Evolutionary conservation across 2,888 invertebrate species (phyloP).

Genomic region (Philopedon plagiatum): DNA sequence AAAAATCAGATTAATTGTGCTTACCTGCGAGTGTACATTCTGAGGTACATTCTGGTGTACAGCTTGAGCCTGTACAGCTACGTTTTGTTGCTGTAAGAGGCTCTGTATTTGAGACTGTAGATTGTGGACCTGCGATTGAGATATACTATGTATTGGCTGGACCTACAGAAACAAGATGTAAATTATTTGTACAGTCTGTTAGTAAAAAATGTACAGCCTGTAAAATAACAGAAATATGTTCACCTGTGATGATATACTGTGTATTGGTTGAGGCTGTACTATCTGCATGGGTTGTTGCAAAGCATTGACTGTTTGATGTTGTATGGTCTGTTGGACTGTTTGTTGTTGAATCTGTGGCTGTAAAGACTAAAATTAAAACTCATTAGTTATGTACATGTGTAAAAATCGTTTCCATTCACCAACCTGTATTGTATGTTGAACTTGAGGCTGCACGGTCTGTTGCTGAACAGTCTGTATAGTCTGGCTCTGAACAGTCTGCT

Average conservation of each 20-base stretch:
- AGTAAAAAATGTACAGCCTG: too few relatives aligned
- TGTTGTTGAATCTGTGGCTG: conserved; percentile 67
- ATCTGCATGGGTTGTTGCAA: conserved; percentile 66
- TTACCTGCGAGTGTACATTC: conserved; percentile 54
- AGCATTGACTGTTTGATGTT: conserved; percentile 63
- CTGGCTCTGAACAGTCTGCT: conserved; percentile 67
- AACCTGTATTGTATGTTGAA: conserved; percentile 62
- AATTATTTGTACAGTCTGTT: too few relatives aligned
- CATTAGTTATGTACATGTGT: not conserved
- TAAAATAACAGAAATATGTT: not conserved
- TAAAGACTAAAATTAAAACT: conserved; percentile 56
- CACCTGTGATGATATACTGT: conserved; percentile 62
- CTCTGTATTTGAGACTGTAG: conserved; percentile 64
- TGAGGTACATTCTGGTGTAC: conserved; percentile 55
- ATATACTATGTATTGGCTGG: conserved; percentile 60
- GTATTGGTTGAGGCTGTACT: conserved; percentile 65
- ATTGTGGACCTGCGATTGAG: conserved; percentile 62
- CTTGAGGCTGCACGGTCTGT: conserved; percentile 66
- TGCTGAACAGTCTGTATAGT: conserved; percentile 68
- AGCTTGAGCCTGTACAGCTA: conserved; percentile 58
- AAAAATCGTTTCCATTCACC: not conserved
- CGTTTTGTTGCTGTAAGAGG: conserved; percentile 59
- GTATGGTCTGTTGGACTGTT: conserved; percentile 65
- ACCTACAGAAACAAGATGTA: conserved; percentile 30
- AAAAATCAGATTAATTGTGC: not conserved